Percentiles rank a stretch among this genome's conserved stretches.
Evolutionary conservation across 2,113 vertebrate species (phyloP).

Genomic region (Vimba vimba): DNA sequence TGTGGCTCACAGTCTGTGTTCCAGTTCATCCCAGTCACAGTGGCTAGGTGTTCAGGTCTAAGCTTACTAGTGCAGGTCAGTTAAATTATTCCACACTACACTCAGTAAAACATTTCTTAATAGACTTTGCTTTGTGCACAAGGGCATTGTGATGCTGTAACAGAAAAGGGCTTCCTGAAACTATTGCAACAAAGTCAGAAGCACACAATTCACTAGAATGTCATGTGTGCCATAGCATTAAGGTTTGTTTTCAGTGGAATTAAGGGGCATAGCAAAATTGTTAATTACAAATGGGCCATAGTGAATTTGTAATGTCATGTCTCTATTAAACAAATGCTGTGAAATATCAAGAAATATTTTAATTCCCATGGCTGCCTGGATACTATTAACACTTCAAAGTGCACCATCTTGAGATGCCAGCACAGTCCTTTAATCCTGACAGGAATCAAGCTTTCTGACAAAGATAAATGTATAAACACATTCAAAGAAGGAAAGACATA

Average conservation of each 20-base stretch:
- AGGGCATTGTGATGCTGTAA: background rate
- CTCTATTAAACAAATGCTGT: background rate
- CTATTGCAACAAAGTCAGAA: background rate
- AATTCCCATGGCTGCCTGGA: background rate
- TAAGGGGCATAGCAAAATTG: background rate
- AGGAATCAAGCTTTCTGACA: slow-evolving; percentile 7
- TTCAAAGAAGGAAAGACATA: background rate
- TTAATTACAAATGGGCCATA: background rate
- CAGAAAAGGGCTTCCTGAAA: background rate
- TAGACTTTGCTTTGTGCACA: background rate
- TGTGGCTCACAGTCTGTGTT: background rate
- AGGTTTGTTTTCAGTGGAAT: background rate
- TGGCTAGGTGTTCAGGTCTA: background rate
- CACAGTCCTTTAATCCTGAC: slow-evolving; percentile 7
- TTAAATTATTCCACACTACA: background rate
- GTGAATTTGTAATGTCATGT: background rate
- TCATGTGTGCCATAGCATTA: background rate
- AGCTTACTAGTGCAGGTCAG: background rate
- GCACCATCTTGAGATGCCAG: background rate
- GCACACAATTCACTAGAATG: background rate
- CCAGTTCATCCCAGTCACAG: background rate
- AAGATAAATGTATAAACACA: slow-evolving; percentile 5
- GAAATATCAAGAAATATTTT: background rate
- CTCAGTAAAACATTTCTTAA: background rate
- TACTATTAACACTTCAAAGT: background rate